These are phyloP conservation scores for Latrodectus hesperus DNA, from an alignment of 2,888 invertebrate species.

Conservation along the genomic window DNA sequence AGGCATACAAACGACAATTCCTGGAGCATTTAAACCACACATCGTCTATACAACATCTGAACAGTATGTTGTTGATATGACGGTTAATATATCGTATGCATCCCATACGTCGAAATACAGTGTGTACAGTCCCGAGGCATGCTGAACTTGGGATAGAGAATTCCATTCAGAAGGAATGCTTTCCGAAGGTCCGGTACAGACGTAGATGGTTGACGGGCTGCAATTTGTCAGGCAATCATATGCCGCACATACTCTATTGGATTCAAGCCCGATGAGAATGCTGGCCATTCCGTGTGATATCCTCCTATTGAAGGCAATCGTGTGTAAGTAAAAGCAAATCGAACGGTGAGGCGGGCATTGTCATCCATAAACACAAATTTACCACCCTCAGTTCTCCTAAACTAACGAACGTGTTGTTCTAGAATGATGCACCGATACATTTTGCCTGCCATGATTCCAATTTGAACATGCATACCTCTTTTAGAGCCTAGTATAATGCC, in stretches of 20 bases:
- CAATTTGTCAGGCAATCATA: neutral
- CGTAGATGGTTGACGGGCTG: neutral
- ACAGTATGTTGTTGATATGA: too few species aligned
- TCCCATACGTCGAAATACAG: neutral
- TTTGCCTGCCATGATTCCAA: neutral
- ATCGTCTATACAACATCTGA: too few species aligned
- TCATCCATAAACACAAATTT: neutral
- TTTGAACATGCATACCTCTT: neutral
- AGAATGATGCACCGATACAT: neutral
- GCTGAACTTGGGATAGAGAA: neutral
- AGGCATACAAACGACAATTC: too few species aligned
- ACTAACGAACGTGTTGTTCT: neutral
- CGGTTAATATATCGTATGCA: neutral
- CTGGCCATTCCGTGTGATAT: neutral
- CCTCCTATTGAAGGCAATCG: neutral
- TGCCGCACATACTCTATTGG: neutral
- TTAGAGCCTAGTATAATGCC: neutral
- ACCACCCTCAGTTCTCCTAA: neutral
- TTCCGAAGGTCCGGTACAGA: neutral
- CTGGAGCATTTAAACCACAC: too few species aligned
- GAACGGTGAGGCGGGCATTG: neutral
- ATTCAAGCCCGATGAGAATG: neutral
- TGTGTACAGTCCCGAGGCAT: neutral
- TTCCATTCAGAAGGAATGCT: neutral
- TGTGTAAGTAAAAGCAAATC: neutral